A percentile compares a stretch with the other conserved stretches of the same genome.
Conservation (phyloP, 2,113 vertebrate species). For the Amphiprion percula region DNA sequence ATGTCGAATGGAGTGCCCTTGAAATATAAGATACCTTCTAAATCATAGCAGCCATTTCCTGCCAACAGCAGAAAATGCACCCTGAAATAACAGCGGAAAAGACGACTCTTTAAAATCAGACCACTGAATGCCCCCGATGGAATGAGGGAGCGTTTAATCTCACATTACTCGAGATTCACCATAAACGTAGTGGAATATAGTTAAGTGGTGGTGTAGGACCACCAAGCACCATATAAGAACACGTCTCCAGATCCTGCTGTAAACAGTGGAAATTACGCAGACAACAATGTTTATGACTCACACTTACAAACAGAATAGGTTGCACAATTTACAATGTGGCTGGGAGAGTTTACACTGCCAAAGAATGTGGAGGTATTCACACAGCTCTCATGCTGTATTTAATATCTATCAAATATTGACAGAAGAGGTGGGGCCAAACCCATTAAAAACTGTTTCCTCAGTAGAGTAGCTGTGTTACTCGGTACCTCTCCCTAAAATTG, state of each 20-base stretch:
- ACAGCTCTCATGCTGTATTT: not conserved
- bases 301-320: slow-evolving; percentile 23
- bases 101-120: not conserved
- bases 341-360: not conserved
- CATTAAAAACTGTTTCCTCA: not conserved
- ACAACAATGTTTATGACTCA: slow-evolving; percentile 33
- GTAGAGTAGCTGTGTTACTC: not conserved
- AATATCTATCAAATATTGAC: not conserved
- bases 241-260: slow-evolving; percentile 44
- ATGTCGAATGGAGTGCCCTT: not conserved
- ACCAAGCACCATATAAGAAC: slow-evolving; percentile 59
- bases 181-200: slow-evolving; percentile 70
- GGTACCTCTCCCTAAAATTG: too few species aligned
- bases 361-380: not conserved
- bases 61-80: not conserved
- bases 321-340: slow-evolving; percentile 36
- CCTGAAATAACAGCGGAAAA: not conserved
- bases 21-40: not conserved
- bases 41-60: not conserved
- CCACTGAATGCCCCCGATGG: not conserved
- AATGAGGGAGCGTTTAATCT: slow-evolving; percentile 6
- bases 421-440: not conserved
- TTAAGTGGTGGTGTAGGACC: not conserved
- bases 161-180: slow-evolving; percentile 46
- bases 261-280: slow-evolving; percentile 31